Conservation (phyloP, 2,888 invertebrate species). For the Matsumyia berberina region DNA sequence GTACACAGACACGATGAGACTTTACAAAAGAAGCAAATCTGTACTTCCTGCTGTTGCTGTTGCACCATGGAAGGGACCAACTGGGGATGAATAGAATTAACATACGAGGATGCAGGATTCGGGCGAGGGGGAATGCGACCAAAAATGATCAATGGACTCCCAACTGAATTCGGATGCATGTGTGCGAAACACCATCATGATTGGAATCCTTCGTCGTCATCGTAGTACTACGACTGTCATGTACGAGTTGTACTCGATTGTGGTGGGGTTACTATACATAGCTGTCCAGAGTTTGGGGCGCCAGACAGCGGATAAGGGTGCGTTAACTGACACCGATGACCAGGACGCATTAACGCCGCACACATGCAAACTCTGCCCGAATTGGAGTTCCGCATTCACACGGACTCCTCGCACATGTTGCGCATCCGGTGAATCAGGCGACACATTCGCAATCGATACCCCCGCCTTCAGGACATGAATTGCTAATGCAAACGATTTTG, state of each 20-base stretch:
- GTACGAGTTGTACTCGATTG: slow-evolving; percentile 28
- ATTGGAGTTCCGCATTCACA: slow-evolving; percentile 12
- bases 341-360: slow-evolving; percentile 1
- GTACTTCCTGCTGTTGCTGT: neutral
- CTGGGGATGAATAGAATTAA: slow-evolving; percentile 46
- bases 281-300: slow-evolving; percentile 19
- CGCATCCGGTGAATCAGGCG: slow-evolving; percentile 27
- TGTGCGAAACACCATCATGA: slow-evolving; percentile 12
- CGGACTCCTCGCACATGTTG: slow-evolving; percentile 53
- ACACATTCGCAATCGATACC: slow-evolving; percentile 38
- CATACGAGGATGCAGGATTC: slow-evolving; percentile 26
- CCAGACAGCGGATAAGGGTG: slow-evolving; percentile 16
- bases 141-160: slow-evolving; percentile 70
- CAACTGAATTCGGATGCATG: slow-evolving; percentile 9
- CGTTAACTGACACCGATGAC: slow-evolving; percentile 28
- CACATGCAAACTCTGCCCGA: neutral
- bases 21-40: neutral
- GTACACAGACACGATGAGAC: neutral
- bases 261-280: slow-evolving; percentile 13
- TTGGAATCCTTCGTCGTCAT: slow-evolving; percentile 12
- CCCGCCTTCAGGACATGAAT: slow-evolving; percentile 19
- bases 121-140: slow-evolving; percentile 59
- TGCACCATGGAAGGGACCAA: slow-evolving; percentile 1
- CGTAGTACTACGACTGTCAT: slow-evolving; percentile 62
- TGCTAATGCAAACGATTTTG: slow-evolving; percentile 44